Conservation (phyloP, 2,113 vertebrate species). For the Acanthisitta chloris region DNA sequence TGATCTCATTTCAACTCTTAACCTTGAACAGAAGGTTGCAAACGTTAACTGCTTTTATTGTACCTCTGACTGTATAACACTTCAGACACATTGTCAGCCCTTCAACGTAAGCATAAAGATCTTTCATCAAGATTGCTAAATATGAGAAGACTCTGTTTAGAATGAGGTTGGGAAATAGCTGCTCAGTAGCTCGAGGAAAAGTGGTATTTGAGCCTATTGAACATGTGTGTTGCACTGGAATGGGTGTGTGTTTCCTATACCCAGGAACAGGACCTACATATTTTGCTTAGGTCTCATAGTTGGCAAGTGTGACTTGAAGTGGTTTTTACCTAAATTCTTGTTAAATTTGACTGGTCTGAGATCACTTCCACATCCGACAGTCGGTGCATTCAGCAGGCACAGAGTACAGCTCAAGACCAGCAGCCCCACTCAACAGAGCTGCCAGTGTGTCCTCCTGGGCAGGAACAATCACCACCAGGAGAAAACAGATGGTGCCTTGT, state of each 20-base stretch:
- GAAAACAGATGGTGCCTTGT: not conserved
- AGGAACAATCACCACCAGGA: not conserved
- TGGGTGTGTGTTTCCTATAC: rapidly evolving
- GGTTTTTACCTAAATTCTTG: not conserved
- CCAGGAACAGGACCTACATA: rapidly evolving
- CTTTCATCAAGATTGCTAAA: not conserved
- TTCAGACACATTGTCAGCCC: not conserved
- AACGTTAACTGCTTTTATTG: constrained; percentile 16
- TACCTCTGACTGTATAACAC: not conserved
- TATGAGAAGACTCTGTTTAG: not conserved
- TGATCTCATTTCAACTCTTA: not conserved
- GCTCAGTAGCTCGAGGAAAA: not conserved
- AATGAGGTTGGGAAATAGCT: not conserved
- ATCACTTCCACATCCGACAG: not conserved
- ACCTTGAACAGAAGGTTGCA: constrained; percentile 20
- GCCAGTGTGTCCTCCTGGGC: not conserved
- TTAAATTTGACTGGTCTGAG: not conserved
- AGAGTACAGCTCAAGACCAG: not conserved
- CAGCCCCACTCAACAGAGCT: not conserved
- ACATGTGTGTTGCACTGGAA: not conserved
- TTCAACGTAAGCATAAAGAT: not conserved
- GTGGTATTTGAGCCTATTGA: not conserved
- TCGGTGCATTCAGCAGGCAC: not conserved
- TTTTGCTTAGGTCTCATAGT: not conserved
- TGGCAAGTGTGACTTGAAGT: not conserved